phyloP scores from a whole-genome alignment of 2,888 invertebrate species.

The Scelioninae gen. 1 region DNA sequence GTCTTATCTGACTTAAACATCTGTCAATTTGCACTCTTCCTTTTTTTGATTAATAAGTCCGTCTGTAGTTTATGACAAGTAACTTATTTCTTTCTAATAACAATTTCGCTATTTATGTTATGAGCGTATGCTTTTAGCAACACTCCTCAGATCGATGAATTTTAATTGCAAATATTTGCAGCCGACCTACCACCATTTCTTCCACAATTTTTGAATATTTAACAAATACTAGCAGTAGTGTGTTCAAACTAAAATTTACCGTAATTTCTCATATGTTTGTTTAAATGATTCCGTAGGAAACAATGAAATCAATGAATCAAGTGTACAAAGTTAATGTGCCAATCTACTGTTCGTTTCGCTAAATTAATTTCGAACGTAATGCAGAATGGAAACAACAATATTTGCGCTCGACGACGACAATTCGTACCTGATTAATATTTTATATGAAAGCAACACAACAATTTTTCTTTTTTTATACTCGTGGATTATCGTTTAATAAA shows the following conservation, averaged over 20 bases:
- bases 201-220: not conserved
- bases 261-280: not conserved
- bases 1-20: too few relatives aligned
- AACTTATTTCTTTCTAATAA: too few relatives aligned
- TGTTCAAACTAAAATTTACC: not conserved
- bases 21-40: too few relatives aligned
- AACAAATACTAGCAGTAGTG: not conserved
- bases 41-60: too few relatives aligned
- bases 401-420: not conserved
- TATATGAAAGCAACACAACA: not conserved
- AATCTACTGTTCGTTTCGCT: not conserved
- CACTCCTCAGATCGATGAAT: too few relatives aligned
- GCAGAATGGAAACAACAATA: conserved; percentile 1
- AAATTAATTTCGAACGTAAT: not conserved
- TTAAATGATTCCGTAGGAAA: not conserved
- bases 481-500: not conserved
- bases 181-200: not conserved
- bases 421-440: not conserved
- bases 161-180: not conserved
- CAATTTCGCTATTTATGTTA: too few relatives aligned
- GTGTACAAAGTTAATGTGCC: not conserved
- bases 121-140: too few relatives aligned
- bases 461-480: not conserved
- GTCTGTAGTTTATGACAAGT: too few relatives aligned
- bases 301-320: conserved; percentile 7